A percentile compares a stretch with the other conserved stretches of the same genome.
Evolutionary conservation across 2,113 vertebrate genomes (phyloP).

Genomic region (Uria aalge): DNA sequence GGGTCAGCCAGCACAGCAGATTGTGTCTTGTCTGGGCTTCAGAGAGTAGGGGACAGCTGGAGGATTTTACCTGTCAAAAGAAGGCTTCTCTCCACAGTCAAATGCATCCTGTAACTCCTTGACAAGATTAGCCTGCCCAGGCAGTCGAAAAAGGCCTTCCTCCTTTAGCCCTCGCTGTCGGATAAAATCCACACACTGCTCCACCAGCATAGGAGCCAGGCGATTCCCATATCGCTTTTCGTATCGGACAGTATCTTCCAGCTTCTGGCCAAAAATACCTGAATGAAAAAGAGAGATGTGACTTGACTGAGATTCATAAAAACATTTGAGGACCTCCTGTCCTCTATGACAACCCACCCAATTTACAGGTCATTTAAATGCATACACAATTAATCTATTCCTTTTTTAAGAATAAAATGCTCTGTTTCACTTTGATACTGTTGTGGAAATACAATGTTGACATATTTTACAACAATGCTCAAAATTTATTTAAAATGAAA

Average conservation of each 20-base stretch:
- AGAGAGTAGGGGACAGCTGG: background rate
- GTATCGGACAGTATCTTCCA: conserved; percentile 94
- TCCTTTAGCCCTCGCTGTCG: conserved; percentile 89
- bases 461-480: background rate
- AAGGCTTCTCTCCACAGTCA: conserved; percentile 95
- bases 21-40: background rate
- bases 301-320: background rate
- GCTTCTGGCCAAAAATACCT: conserved; percentile 98
- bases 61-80: conserved; percentile 88
- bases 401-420: background rate
- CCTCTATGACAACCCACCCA: accelerated
- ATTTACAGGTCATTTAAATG: background rate
- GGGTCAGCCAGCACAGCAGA: background rate
- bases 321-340: background rate
- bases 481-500: background rate
- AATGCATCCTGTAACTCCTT: conserved; percentile 97
- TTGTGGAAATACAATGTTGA: background rate
- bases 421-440: background rate
- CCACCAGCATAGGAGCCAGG: conserved; percentile 92
- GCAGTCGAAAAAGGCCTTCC: conserved; percentile 92
- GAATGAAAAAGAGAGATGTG: background rate
- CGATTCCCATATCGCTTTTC: conserved; percentile 90
- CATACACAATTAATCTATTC: background rate
- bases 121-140: conserved; percentile 95
- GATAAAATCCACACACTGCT: conserved; percentile 97